phyloP scores from a whole-genome alignment of 2,888 invertebrate genomes.

The Conomelus anceps region DNA sequence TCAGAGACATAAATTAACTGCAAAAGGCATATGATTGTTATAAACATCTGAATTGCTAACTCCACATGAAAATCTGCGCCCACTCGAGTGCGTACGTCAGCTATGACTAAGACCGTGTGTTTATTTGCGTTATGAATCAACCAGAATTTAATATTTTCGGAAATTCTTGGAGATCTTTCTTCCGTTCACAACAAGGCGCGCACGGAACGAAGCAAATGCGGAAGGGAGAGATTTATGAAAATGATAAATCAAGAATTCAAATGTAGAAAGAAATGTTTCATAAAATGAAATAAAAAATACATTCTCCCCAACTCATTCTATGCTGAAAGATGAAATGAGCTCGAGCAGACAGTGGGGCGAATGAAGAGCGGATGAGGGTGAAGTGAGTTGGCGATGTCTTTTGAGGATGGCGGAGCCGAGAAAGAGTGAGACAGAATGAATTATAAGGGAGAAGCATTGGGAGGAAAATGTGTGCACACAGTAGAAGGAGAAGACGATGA shows the following conservation, averaged over 20 bases:
- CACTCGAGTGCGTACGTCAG: neutral
- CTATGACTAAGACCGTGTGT: neutral
- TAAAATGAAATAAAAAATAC: neutral
- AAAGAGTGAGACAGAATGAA: constrained; percentile 1
- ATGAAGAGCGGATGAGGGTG: neutral
- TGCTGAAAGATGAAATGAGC: neutral
- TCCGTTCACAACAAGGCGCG: neutral
- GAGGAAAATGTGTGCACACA: neutral
- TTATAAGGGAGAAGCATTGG: neutral
- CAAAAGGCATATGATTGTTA: neutral
- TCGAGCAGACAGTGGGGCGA: neutral
- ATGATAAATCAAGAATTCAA: neutral
- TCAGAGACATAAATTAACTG: neutral
- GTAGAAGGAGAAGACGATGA: too few species aligned
- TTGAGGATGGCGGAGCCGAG: neutral
- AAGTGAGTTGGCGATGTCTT: neutral
- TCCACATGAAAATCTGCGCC: neutral
- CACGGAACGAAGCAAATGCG: neutral
- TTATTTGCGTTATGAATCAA: neutral
- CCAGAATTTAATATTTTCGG: neutral
- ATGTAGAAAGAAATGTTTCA: neutral
- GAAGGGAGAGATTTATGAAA: neutral
- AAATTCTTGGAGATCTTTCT: neutral
- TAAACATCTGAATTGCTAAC: neutral
- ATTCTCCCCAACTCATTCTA: neutral